Base-by-base conservation (phyloP, 1,140 invertebrate species). In the Pemphigus obesinymphae region DNA sequence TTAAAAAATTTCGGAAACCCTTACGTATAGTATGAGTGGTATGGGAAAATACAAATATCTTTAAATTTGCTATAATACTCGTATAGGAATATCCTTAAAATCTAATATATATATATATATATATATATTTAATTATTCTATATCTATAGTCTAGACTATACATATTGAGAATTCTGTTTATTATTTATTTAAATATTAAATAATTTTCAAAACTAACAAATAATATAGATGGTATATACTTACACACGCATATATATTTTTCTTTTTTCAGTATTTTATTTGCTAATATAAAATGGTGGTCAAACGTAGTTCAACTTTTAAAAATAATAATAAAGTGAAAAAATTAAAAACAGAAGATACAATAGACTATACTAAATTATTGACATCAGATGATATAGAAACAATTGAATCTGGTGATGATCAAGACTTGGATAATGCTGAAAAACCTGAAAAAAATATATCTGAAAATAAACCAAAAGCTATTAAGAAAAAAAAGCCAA, bases 321-420 rank as follows among this genome's bases (percentile, higher is more conserved):
- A 63, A 63, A n/a, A 4, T 20, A 80, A 29, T 43, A 23, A 2
- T 11, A 63, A 63, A 45, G 45, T 43, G 31, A 80, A 53, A 3
- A 80, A 80, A n/a, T 40, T 63, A 20, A 20, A n/a, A 20, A 43
- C 15, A 26, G 55, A 63, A 63, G 34, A 61, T 43, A 13, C 55
- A n/a, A 31, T 17, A 13, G 76, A 80, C 4, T 80, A 63, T 45
- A 80, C 76, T 26, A 43, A 80, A 63, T 26, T 29, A 26, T 63
- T 63, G 40, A 80, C 76, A 43, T 45, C 53, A 10, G 76, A 58
- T 7, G 55, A 80, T 80, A 5, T n/a, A n/a, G 55, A 80, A n/a
- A 17, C 20, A 13, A 29, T 78, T 78, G 75, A 61, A 43, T 29
- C 53, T 8, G 75, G 23, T 43, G 26, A 63, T n/a, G 26, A 73